Percentiles rank a stretch among this genome's conserved stretches.
phyloP scores from a whole-genome alignment of 2,888 invertebrate species.

The Lymantria monacha region DNA sequence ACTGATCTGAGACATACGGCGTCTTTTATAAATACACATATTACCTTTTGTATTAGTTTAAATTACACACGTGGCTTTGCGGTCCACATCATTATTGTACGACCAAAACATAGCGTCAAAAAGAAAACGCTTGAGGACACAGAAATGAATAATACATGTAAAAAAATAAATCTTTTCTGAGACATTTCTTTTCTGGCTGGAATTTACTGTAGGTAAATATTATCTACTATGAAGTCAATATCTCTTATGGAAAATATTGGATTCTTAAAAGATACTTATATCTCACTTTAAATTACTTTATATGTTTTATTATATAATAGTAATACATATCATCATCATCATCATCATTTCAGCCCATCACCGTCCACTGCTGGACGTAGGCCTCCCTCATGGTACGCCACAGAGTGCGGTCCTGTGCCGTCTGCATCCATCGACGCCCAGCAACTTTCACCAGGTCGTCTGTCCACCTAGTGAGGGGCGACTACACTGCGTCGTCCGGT shows the following conservation, averaged over 20 bases:
- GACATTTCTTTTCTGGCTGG: conserved; percentile 58
- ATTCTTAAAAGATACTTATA: neutral
- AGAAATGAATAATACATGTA: conserved; percentile 78
- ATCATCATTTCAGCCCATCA: too few species aligned
- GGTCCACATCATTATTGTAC: conserved; percentile 70
- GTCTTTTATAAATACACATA: neutral
- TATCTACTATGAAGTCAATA: conserved; percentile 45
- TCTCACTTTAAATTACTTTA: neutral
- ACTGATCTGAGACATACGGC: neutral
- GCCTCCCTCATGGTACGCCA: too few species aligned
- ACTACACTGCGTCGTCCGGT: too few species aligned
- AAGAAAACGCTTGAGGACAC: conserved; percentile 73
- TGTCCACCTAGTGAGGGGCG: too few species aligned
- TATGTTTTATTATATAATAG: too few species aligned
- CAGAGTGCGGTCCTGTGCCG: too few species aligned
- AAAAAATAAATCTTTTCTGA: conserved; percentile 71
- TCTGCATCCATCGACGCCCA: too few species aligned
- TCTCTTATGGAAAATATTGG: neutral
- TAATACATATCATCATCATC: too few species aligned
- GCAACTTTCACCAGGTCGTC: too few species aligned
- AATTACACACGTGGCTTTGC: conserved; percentile 40
- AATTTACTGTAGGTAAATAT: conserved; percentile 64
- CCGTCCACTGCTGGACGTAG: too few species aligned
- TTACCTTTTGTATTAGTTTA: conserved; percentile 17
- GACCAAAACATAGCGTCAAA: conserved; percentile 66